phyloP scores from a whole-genome alignment of 1,140 invertebrate species.

The Gonioctena quinquepunctata region DNA sequence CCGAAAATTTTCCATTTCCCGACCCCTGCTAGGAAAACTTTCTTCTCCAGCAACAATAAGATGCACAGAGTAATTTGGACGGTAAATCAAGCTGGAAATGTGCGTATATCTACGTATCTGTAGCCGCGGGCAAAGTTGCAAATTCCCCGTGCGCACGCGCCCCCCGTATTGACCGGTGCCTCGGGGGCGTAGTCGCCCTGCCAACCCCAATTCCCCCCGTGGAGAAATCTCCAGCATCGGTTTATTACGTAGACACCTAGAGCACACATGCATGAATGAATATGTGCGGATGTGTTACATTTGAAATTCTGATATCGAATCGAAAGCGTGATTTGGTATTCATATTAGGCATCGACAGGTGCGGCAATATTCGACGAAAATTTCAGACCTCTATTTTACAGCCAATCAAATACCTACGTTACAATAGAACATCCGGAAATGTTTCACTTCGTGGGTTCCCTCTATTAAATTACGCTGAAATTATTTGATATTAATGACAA shows the following conservation, averaged over 20 bases:
- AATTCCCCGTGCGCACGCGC: neutral
- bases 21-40: neutral
- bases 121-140: neutral
- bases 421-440: no score
- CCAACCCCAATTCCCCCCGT: slow-evolving; percentile 34
- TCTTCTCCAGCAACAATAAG: neutral
- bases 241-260: slow-evolving; percentile 5
- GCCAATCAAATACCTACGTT: no score
- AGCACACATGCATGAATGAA: slow-evolving; percentile 9
- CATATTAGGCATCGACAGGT: no score
- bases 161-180: slow-evolving; percentile 27
- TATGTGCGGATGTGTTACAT: neutral
- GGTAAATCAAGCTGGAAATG: slow-evolving; percentile 15
- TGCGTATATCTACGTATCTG: slow-evolving; percentile 11
- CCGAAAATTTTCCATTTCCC: neutral
- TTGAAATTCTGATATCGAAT: neutral
- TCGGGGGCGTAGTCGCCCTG: slow-evolving; percentile 41
- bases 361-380: no score
- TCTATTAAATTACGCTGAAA: no score
- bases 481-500: no score
- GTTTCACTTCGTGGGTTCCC: no score
- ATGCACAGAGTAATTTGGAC: neutral
- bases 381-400: no score
- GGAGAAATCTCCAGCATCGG: slow-evolving; percentile 21
- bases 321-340: neutral